Percentiles rank a stretch among this genome's conserved stretches.
Conservation (phyloP, 2,888 invertebrate species). For the Nomada goodeniana region DNA sequence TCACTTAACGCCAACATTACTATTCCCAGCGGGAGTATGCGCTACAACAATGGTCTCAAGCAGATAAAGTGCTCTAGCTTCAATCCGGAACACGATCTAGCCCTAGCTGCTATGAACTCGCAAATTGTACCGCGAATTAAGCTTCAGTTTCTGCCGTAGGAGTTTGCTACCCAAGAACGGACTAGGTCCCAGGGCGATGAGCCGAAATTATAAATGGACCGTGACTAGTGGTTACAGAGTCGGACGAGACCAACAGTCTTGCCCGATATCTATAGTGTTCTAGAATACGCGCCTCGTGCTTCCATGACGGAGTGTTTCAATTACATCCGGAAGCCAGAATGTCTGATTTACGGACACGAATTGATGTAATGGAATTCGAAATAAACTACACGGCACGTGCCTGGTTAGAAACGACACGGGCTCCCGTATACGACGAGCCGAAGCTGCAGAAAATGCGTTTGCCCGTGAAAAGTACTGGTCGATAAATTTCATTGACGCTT, state of each 20-base stretch:
- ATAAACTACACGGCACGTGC: not conserved
- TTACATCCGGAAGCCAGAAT: not conserved
- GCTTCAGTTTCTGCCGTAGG: not conserved
- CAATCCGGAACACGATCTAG: constrained; percentile 10
- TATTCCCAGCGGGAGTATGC: not conserved
- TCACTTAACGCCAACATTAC: not conserved
- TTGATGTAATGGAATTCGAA: constrained; percentile 18
- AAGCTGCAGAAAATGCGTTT: not conserved
- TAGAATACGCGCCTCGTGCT: constrained; percentile 1
- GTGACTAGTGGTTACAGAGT: not conserved
- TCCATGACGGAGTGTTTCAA: not conserved
- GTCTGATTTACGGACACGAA: constrained; percentile 21
- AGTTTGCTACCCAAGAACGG: constrained; percentile 14
- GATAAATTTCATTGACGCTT: constrained; percentile 18
- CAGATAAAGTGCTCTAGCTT: not conserved
- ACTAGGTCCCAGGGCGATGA: not conserved
- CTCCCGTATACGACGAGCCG: not conserved
- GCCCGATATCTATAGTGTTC: not conserved
- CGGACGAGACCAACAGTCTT: not conserved
- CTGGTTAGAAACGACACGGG: not conserved
- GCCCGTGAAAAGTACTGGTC: not conserved
- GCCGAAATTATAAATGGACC: constrained; percentile 37
- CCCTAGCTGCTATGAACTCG: not conserved
- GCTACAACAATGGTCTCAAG: not conserved
- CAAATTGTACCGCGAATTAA: not conserved